Conservation (phyloP, 1,140 invertebrate genomes). For the Drosophila littoralis region DNA sequence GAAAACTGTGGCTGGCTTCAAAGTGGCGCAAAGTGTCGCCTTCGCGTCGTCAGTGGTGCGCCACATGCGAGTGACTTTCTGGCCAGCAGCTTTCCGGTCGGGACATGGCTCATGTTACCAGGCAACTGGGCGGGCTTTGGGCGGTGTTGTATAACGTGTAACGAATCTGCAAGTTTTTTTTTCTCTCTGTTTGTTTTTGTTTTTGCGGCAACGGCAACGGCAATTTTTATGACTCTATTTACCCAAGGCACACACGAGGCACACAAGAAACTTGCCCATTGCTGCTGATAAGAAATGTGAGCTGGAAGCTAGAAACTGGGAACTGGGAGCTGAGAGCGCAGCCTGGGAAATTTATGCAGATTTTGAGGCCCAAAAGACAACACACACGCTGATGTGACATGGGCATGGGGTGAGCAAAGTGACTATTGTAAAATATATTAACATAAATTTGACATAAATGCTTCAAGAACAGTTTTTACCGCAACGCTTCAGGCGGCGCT, state of each 20-base stretch:
- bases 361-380: constrained; percentile 67
- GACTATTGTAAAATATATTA: constrained; percentile 81
- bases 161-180: constrained; percentile 71
- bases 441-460: constrained; percentile 84
- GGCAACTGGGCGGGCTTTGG: neutral
- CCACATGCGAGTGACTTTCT: constrained; percentile 44
- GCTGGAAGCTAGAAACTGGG: neutral
- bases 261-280: constrained; percentile 56
- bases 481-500: constrained; percentile 34
- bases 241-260: constrained; percentile 38
- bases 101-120: constrained; percentile 25
- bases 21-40: constrained; percentile 20
- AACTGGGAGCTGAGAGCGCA: neutral
- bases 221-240: constrained; percentile 81
- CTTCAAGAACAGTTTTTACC: constrained; percentile 70
- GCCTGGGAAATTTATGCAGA: constrained; percentile 71
- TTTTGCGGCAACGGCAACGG: constrained; percentile 46
- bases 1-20: constrained; percentile 30
- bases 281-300: constrained; percentile 62
- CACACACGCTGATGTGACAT: constrained; percentile 52
- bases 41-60: constrained; percentile 48
- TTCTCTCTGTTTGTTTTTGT: constrained; percentile 26
- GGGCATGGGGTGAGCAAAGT: constrained; percentile 31
- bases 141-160: constrained; percentile 63
- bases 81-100: constrained; percentile 22